Conservation (phyloP, 1,140 invertebrate species). For the Listronotus bonariensis region DNA sequence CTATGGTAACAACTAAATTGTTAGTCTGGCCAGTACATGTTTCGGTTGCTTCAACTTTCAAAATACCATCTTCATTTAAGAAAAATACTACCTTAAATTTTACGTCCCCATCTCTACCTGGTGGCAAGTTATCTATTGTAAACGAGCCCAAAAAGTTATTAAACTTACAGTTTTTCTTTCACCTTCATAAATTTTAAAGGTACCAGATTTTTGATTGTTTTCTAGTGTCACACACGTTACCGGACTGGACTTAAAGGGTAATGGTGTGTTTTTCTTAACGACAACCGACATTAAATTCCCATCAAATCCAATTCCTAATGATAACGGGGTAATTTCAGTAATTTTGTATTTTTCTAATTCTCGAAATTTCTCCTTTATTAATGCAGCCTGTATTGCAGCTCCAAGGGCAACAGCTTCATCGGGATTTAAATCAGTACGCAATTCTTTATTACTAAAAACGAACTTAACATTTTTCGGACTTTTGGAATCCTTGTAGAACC, state of each 20-base stretch:
- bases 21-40: slow-evolving; percentile 11
- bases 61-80: slow-evolving; percentile 40
- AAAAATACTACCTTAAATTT: slow-evolving; percentile 17
- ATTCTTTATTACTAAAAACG: slow-evolving; percentile 58
- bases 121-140: slow-evolving; percentile 25
- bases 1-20: slow-evolving; percentile 19
- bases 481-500: slow-evolving; percentile 69
- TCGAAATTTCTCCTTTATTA: slow-evolving; percentile 13
- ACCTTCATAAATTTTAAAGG: slow-evolving; percentile 35
- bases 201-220: slow-evolving; percentile 22
- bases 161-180: slow-evolving; percentile 30
- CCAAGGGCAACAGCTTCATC: slow-evolving; percentile 52
- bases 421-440: slow-evolving; percentile 47
- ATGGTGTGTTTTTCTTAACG: slow-evolving; percentile 30
- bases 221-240: neutral
- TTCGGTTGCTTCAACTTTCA: slow-evolving; percentile 27
- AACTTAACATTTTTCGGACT: slow-evolving; percentile 53
- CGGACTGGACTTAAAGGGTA: slow-evolving; percentile 17
- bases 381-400: slow-evolving; percentile 33
- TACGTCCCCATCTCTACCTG: slow-evolving; percentile 19
- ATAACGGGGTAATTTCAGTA: slow-evolving; percentile 36
- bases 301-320: slow-evolving; percentile 22
- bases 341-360: slow-evolving; percentile 24
- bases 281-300: slow-evolving; percentile 19
- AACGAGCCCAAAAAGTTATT: slow-evolving; percentile 36